Conservation (phyloP, 2,113 vertebrate species). For the Alosa alosa region DNA sequence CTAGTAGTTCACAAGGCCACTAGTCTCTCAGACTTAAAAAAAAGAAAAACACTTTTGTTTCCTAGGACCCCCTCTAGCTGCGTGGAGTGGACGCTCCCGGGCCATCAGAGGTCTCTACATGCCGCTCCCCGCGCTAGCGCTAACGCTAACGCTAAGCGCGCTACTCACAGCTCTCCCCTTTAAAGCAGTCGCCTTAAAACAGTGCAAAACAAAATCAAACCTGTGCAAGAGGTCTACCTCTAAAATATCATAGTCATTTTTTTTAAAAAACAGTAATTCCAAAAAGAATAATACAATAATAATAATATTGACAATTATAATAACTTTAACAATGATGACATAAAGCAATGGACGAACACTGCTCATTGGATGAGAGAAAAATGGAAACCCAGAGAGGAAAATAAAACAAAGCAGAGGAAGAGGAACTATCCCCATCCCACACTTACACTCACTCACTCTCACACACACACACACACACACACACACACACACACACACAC, state of each 20-base stretch:
- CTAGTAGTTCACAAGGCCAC: constrained; percentile 65
- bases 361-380: constrained; percentile 50
- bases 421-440: constrained; percentile 19
- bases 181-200: constrained; percentile 61
- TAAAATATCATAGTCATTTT: constrained; percentile 47
- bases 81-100: neutral
- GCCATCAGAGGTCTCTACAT: neutral
- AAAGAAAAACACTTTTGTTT: constrained; percentile 36
- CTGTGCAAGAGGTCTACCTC: constrained; percentile 70
- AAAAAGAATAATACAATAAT: constrained; percentile 53
- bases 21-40: constrained; percentile 56
- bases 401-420: constrained; percentile 27
- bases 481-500: neutral
- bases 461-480: neutral
- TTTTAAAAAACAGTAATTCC: constrained; percentile 51
- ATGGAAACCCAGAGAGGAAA: neutral
- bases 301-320: constrained; percentile 56
- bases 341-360: constrained; percentile 51
- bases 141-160: neutral
- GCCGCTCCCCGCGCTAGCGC: neutral
- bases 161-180: constrained; percentile 20
- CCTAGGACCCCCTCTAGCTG: neutral
- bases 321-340: constrained; percentile 49
- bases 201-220: constrained; percentile 75
- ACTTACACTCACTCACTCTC: constrained; percentile 9